Percentiles rank a stretch among this genome's conserved stretches.
These are phyloP conservation scores for Parnassius smintheus DNA, from an alignment of 2,888 invertebrate genomes.

Conservation along the genomic window DNA sequence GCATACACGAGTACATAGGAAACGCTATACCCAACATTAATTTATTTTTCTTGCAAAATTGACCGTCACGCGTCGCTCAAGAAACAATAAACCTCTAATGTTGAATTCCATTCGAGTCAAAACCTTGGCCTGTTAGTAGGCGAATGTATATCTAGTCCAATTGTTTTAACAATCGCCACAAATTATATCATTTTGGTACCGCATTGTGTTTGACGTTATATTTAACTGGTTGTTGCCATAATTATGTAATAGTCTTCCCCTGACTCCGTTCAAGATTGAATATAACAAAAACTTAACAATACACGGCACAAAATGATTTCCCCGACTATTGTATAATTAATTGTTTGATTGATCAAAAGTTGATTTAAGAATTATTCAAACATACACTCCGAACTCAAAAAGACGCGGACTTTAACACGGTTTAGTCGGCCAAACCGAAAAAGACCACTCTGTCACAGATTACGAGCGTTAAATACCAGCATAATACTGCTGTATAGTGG, in stretches of 20 bases:
- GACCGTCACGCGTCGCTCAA: slow-evolving; percentile 22
- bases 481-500: too few relatives aligned
- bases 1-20: slow-evolving; percentile 6
- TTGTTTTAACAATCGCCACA: slow-evolving; percentile 24
- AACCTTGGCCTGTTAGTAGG: slow-evolving; percentile 24
- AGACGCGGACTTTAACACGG: too few relatives aligned
- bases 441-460: too few relatives aligned
- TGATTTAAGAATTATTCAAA: too few relatives aligned
- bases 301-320: too few relatives aligned
- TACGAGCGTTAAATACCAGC: too few relatives aligned
- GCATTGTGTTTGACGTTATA: slow-evolving; percentile 22
- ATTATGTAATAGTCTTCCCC: neutral
- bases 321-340: too few relatives aligned
- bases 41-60: slow-evolving; percentile 12
- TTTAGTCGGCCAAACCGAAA: too few relatives aligned
- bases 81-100: slow-evolving; percentile 23
- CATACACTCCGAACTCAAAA: too few relatives aligned
- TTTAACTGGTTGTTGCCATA: neutral
- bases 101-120: slow-evolving; percentile 21
- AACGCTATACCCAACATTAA: slow-evolving; percentile 8
- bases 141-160: slow-evolving; percentile 24
- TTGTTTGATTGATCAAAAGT: too few relatives aligned
- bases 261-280: too few relatives aligned
- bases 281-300: too few relatives aligned
- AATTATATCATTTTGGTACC: slow-evolving; percentile 18